These are phyloP conservation scores for Pomatostomus ruficeps DNA, from an alignment of 2,113 vertebrate species.

Conservation along the genomic window DNA sequence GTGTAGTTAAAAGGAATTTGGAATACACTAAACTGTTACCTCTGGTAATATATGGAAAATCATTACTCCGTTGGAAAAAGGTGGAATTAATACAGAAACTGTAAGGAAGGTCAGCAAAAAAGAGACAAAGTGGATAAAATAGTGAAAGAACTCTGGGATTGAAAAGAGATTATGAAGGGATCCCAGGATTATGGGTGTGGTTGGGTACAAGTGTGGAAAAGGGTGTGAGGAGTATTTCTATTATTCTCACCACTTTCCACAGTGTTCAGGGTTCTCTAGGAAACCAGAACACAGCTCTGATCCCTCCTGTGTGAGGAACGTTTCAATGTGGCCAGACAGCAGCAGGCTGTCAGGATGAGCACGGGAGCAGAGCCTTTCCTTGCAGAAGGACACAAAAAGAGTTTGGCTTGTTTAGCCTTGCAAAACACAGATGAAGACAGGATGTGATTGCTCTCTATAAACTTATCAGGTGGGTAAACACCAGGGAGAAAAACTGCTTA, in stretches of 20 bases:
- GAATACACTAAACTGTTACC: neutral
- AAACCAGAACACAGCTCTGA: neutral
- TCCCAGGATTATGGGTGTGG: neutral
- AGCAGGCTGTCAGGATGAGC: neutral
- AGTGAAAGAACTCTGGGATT: neutral
- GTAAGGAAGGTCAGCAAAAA: neutral
- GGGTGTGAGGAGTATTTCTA: neutral
- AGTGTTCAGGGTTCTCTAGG: neutral
- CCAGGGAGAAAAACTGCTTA: slow-evolving; percentile 31
- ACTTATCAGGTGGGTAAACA: slow-evolving; percentile 31
- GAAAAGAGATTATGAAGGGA: neutral
- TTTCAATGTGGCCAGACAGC: neutral
- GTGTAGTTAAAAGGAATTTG: neutral
- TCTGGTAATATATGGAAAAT: neutral
- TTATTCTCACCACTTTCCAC: neutral
- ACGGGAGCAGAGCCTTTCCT: neutral
- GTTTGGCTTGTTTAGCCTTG: slow-evolving; percentile 32
- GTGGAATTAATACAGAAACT: neutral
- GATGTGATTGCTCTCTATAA: slow-evolving; percentile 40
- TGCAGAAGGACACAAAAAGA: neutral
- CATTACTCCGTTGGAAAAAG: neutral
- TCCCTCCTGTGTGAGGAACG: neutral
- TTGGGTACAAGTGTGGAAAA: neutral
- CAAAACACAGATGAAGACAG: neutral
- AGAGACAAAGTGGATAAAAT: neutral